Evolutionary conservation across 2,113 vertebrate species (phyloP).

Genomic region (Rattus norvegicus): DNA sequence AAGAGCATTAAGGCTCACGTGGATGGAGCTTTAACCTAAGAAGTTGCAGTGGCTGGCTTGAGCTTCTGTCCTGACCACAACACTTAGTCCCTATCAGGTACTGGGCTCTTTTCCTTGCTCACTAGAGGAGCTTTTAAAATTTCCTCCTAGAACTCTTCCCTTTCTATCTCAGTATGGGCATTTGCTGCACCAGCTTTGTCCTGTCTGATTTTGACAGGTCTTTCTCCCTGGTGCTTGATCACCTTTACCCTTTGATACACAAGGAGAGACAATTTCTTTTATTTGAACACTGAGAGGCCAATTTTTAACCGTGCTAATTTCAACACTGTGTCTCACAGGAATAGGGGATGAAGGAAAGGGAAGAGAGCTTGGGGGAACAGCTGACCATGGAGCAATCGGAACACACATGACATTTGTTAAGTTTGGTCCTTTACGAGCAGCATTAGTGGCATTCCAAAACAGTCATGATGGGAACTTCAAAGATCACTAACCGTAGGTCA

Average conservation of each 20-base stretch:
- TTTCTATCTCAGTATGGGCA: not conserved
- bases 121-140: not conserved
- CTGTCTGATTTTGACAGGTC: not conserved
- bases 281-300: not conserved
- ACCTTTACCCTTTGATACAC: not conserved
- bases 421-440: not conserved
- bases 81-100: too few relatives aligned
- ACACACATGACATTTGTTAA: not conserved
- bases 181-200: not conserved
- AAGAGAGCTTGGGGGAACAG: not conserved
- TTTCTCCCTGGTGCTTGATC: not conserved
- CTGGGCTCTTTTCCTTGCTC: not conserved
- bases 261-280: not conserved
- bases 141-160: not conserved
- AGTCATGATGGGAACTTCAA: not conserved
- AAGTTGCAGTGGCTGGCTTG: not conserved
- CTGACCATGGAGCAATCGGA: not conserved
- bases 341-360: not conserved
- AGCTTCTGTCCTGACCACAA: not conserved
- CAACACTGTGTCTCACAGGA: not conserved
- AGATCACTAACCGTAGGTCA: not conserved
- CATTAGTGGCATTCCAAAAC: not conserved
- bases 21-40: not conserved
- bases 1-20: not conserved
- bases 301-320: not conserved